Percentiles rank a stretch among this genome's conserved stretches.
Conservation (phyloP, 1,140 invertebrate species). For the Drosophila nasuta region DNA sequence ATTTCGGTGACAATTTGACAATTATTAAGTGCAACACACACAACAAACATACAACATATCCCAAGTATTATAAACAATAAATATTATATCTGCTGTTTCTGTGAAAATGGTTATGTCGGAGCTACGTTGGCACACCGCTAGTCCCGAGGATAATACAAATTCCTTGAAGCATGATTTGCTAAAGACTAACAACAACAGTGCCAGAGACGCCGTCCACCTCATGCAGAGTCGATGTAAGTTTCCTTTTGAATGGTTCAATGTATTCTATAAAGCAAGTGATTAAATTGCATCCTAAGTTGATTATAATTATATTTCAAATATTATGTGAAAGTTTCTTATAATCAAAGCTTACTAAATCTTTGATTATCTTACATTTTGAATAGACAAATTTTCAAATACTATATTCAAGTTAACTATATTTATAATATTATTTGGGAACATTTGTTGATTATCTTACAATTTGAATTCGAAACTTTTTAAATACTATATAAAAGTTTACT, state of each 20-base stretch:
- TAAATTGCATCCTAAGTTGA: no score
- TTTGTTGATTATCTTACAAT: no score
- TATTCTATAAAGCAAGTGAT: no score
- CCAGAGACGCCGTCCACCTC: slow-evolving; percentile 73
- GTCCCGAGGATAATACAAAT: slow-evolving; percentile 83
- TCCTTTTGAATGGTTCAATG: background rate
- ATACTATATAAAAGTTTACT: no score
- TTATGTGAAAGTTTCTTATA: no score
- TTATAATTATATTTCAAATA: no score
- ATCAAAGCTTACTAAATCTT: no score
- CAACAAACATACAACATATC: slow-evolving; percentile 27
- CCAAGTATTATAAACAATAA: background rate
- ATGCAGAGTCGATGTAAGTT: slow-evolving; percentile 84
- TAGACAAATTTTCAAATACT: no score
- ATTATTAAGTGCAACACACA: slow-evolving; percentile 6
- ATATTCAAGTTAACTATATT: no score
- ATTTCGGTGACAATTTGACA: slow-evolving; percentile 32
- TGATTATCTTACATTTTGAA: no score
- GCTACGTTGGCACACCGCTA: slow-evolving; percentile 80
- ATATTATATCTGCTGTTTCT: slow-evolving; percentile 23
- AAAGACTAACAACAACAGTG: slow-evolving; percentile 72
- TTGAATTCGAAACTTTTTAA: no score
- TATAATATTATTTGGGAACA: no score
- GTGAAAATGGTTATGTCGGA: slow-evolving; percentile 85
- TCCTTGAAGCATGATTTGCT: slow-evolving; percentile 82